Base-by-base conservation (phyloP, 2,888 invertebrate genomes). In the Teleiodes luculella region DNA sequence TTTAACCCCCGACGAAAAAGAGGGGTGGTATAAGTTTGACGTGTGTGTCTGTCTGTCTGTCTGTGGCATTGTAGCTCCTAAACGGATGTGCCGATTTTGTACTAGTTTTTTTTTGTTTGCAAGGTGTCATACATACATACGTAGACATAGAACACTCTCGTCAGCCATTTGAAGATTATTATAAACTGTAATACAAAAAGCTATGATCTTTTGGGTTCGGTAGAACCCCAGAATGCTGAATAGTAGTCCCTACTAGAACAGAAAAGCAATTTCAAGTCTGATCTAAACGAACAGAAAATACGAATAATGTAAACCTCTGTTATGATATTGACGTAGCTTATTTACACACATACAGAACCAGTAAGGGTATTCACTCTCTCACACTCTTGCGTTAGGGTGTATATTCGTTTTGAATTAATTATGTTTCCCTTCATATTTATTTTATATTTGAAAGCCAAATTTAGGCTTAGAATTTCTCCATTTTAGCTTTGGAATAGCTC, bases 271-370 rank as follows among this genome's bases (percentile, higher is more conserved):
- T 74, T 72, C 68, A 73, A 75, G 72, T 77, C 73, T 75, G 75
- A 78, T 82, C 78, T 80, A 78, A 80, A 76, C 73, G 77, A 78
- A 73, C 69, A 68, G 63, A 68, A 64, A 72, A 70, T 72, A 72
- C 70, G 72, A 68, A 70, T 28, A 71, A 72, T 72, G 65, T 64
- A 64, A 66, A 66, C 61, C 60, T 68, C 63, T 70, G 69, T 65
- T 69, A 67, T 71, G 64, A 72, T 82, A 82, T 83, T 78, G 80
- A 79, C 77, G 78, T 76, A 72, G 74, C 74, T 75, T 78, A 75
- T 81, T 78, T 77, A 70, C 73, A 68, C 71, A 76, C 65, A 68
- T 64, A 66, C 64, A 62, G 57, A 59, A 37, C 37, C 35, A 50
- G 64, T 64, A 66, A 66, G 62, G 62, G 65, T 53, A 46, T 71